Evolutionary conservation across 2,113 vertebrate genomes (phyloP).

Genomic region (Globicephala melas): DNA sequence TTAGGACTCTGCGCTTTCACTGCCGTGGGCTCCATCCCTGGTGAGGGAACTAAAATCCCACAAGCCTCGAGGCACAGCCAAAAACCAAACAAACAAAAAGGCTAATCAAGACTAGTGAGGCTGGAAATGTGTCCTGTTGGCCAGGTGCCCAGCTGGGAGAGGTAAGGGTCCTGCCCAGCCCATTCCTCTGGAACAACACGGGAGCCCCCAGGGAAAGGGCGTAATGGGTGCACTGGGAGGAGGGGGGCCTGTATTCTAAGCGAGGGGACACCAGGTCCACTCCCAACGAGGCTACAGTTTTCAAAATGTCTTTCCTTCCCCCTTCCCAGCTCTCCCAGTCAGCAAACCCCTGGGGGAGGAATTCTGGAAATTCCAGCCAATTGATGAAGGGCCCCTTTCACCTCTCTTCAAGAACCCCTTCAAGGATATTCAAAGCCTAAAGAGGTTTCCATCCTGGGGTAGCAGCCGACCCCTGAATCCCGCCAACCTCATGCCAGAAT

Average conservation of each 20-base stretch:
- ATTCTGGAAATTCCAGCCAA: not conserved
- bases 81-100: no score
- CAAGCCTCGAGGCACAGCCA: no score
- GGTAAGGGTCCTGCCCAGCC: rapidly evolving
- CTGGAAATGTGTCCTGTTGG: rapidly evolving
- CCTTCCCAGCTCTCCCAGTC: rapidly evolving
- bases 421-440: not conserved
- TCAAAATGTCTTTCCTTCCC: not conserved
- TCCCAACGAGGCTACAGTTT: rapidly evolving
- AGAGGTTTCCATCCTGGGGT: no score
- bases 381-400: not conserved
- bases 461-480: not conserved
- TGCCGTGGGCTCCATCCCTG: no score
- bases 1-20: no score
- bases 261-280: not conserved
- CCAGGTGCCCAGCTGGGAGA: not conserved
- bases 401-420: not conserved
- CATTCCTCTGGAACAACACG: rapidly evolving
- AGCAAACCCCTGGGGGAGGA: not conserved
- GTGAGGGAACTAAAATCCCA: no score
- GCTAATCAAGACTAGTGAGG: not conserved
- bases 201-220: rapidly evolving
- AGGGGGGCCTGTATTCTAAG: not conserved
- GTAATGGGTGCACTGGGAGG: rapidly evolving
- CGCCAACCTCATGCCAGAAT: rapidly evolving